A percentile compares a stretch with the other conserved stretches of the same genome.
Evolutionary conservation across 1,140 invertebrate species (phyloP).

Genomic region (Drosophila murphyi): DNA sequence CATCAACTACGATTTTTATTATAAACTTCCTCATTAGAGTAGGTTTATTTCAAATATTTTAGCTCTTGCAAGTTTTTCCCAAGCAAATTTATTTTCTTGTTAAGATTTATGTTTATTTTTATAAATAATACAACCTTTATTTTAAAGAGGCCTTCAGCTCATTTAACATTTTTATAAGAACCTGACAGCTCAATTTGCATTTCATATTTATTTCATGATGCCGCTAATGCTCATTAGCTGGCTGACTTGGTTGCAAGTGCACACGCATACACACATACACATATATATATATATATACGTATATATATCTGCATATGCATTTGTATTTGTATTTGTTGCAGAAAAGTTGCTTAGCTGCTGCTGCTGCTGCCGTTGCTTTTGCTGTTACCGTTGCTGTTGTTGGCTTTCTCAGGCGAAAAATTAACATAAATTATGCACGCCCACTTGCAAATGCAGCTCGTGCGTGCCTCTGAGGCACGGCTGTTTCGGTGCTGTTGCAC

Average conservation of each 20-base stretch:
- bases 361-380: constrained; percentile 23
- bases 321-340: constrained; percentile 18
- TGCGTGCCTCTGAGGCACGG: constrained; percentile 51
- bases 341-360: constrained; percentile 30
- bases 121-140: not conserved
- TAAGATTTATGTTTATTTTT: too few relatives aligned
- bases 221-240: constrained; percentile 44
- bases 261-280: not conserved
- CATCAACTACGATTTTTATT: too few relatives aligned
- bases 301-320: not conserved
- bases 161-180: constrained; percentile 8
- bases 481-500: constrained; percentile 42
- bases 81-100: too few relatives aligned
- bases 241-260: constrained; percentile 31
- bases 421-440: constrained; percentile 82
- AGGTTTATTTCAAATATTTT: too few relatives aligned
- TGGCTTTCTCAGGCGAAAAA: constrained; percentile 64
- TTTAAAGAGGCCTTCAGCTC: not conserved
- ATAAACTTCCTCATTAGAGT: too few relatives aligned
- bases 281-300: constrained; percentile 3
- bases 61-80: not conserved
- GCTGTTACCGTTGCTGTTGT: constrained; percentile 16
- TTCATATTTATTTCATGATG: constrained; percentile 34
- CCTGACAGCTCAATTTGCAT: constrained; percentile 29
- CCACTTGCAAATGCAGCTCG: constrained; percentile 78